phyloP scores from a whole-genome alignment of 2,888 invertebrate species.

The Drosophila affinis region DNA sequence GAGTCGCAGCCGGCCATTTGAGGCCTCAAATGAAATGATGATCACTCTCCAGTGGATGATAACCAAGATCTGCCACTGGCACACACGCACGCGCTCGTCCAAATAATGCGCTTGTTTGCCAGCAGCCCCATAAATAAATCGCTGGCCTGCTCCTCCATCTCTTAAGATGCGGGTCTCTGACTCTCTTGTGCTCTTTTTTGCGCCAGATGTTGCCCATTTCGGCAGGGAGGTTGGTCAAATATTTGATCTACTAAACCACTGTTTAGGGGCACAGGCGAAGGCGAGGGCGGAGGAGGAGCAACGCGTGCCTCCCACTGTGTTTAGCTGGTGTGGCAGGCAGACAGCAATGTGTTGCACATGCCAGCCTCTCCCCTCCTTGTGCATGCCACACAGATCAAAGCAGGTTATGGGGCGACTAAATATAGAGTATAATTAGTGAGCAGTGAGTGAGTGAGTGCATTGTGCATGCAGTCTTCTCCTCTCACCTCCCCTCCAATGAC shows the following conservation, averaged over 20 bases:
- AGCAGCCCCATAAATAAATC: constrained; percentile 70
- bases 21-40: constrained; percentile 38
- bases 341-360: constrained; percentile 18
- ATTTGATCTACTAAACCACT: constrained; percentile 44
- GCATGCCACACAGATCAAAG: constrained; percentile 27
- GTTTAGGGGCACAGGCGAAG: background rate
- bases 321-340: background rate
- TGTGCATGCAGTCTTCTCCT: background rate
- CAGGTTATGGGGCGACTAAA: constrained; percentile 6
- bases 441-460: constrained; percentile 6
- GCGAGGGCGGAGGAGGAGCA: background rate
- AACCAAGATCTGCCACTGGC: constrained; percentile 20
- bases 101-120: constrained; percentile 78
- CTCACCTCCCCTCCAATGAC: constrained; percentile 4
- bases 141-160: constrained; percentile 32
- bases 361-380: constrained; percentile 1
- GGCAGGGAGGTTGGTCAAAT: constrained; percentile 40
- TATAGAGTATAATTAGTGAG: constrained; percentile 34
- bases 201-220: constrained; percentile 46
- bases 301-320: background rate
- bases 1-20: constrained; percentile 41
- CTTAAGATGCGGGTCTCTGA: constrained; percentile 39
- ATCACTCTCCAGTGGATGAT: constrained; percentile 14
- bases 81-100: constrained; percentile 52
- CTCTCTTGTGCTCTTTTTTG: constrained; percentile 29